Evolutionary conservation across 2,797 vertebrate species (phyloP), one percentile per base, ranked within the genome.

Genomic region (Syncerus caffer): DNA sequence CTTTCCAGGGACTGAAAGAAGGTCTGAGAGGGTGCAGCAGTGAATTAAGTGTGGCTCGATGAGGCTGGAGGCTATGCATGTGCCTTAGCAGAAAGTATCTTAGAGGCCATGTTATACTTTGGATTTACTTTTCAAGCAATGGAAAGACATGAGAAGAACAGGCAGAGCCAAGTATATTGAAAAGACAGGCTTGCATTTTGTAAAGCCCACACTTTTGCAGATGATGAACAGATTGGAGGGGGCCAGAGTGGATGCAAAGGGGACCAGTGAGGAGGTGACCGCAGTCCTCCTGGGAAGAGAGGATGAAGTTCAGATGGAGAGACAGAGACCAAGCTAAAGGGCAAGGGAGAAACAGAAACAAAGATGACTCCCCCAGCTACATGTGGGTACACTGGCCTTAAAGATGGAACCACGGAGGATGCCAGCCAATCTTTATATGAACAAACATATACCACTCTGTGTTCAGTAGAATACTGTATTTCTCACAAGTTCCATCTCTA

Each of bases 51-150:
- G 25, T 4, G 25, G 25, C 25, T 60, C 34, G 42, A 9, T 34
- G 19, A 83, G 29, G 16, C 2, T 57, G 27, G 13, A 67, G 45
- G 82, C 34, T 21, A 2, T 6, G 29, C 21, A 1, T 12, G 25
- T 27, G 8, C 27, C 16, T 0, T 31, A 50, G 23, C 16, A 11
- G 1, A n/a, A 0, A 0, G 31, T 31, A 29, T 76, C 25, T 34
- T 25, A 71, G 0, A 82, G 78, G 16, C 9, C 23, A 64, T 0
- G 1, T 2, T 47, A 19, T 6, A 38, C 38, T 84, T 80, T 50
- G 42, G 67, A 45, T 78, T 85, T 94, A 21, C n/a, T 58, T 97
- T 79, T 45, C 15, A 12, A 85, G 82, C 51, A 50, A 67, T 13
- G 2, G 25, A 15, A 88, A 94, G 12, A 27, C 12, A 4, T 29